A percentile compares a stretch with the other conserved stretches of the same genome.
Conservation (phyloP, 2,113 vertebrate genomes). For the Zosterops japonicus region DNA sequence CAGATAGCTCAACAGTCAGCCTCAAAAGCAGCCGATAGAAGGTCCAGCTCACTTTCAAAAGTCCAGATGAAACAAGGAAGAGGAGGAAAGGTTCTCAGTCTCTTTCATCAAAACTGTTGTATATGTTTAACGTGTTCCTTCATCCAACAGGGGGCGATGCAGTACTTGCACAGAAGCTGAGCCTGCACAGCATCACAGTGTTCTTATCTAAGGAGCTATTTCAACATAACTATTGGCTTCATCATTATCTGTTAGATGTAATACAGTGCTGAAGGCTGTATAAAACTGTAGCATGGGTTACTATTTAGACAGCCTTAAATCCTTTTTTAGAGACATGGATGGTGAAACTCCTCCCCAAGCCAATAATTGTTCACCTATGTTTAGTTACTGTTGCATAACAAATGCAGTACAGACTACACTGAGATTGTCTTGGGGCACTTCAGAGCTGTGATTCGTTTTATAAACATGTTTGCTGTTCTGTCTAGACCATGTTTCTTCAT, state of each 20-base stretch:
- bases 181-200: neutral
- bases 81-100: constrained; percentile 81
- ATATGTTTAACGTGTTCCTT: constrained; percentile 21
- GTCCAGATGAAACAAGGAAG: constrained; percentile 82
- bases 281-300: neutral
- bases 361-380: constrained; percentile 5
- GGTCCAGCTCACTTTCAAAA: constrained; percentile 71
- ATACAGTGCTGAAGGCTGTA: neutral
- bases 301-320: neutral
- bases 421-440: neutral
- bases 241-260: neutral
- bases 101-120: constrained; percentile 16
- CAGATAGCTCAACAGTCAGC: constrained; percentile 61
- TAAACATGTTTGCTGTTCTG: constrained; percentile 58
- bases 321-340: neutral
- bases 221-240: neutral
- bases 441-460: constrained; percentile 11
- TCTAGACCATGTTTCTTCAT: constrained; percentile 66
- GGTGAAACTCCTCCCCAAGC: neutral
- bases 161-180: constrained; percentile 16
- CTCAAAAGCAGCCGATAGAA: constrained; percentile 79
- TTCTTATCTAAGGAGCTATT: neutral
- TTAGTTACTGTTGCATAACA: constrained; percentile 42
- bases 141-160: constrained; percentile 65
- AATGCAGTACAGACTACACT: neutral